phyloP scores from a whole-genome alignment of 1,140 invertebrate species.

The Brachionus plicatilis region DNA sequence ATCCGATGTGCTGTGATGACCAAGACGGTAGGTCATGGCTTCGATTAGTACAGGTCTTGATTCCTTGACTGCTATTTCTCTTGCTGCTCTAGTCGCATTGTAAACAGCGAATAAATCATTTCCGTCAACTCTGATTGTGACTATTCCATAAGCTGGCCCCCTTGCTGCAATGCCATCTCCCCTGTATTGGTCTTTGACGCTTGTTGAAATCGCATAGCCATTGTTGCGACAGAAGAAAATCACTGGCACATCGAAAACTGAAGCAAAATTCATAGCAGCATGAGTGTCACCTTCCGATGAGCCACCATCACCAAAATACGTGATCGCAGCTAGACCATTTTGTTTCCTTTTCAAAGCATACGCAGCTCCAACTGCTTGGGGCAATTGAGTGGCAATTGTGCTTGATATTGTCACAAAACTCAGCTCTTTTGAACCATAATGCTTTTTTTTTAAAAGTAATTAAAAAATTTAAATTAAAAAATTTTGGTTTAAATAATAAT shows the following conservation, averaged over 20 bases:
- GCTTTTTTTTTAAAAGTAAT: conserved; percentile 41
- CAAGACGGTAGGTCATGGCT: conserved; percentile 85
- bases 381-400: conserved; percentile 88
- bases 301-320: conserved; percentile 96
- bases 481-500: too few relatives aligned
- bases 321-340: conserved; percentile 73
- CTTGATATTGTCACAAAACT: conserved; percentile 94
- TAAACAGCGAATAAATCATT: conserved; percentile 94
- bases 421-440: conserved; percentile 63
- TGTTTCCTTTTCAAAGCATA: conserved; percentile 45
- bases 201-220: conserved; percentile 96
- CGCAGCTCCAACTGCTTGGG: conserved; percentile 66
- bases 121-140: conserved; percentile 86
- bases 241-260: conserved; percentile 85
- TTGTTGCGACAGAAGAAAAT: conserved; percentile 82
- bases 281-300: conserved; percentile 96
- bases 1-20: conserved; percentile 97
- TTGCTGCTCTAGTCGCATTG: conserved; percentile 76
- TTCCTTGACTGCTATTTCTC: conserved; percentile 68
- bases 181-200: conserved; percentile 80
- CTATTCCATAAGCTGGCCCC: conserved; percentile 83
- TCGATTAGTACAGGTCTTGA: conserved; percentile 88
- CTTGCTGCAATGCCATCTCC: conserved; percentile 72
- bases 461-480: background rate
- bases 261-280: conserved; percentile 95